These are phyloP conservation scores for Heliothis subflexa DNA, from an alignment of 1,140 invertebrate species.

Conservation along the genomic window DNA sequence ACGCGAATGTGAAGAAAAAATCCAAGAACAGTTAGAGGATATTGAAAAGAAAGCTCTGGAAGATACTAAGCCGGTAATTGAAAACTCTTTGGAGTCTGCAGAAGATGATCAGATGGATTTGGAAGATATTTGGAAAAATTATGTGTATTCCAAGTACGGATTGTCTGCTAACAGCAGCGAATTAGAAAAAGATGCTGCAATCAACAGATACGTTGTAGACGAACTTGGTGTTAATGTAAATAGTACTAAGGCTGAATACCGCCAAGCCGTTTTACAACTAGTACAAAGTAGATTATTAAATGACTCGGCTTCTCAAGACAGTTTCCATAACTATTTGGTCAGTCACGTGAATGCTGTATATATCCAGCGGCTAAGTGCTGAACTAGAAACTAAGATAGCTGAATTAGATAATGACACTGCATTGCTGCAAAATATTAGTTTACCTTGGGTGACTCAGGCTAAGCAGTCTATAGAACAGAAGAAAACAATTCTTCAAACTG, in stretches of 20 bases:
- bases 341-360: slow-evolving; percentile 65
- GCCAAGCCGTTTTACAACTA: slow-evolving; percentile 68
- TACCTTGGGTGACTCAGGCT: slow-evolving; percentile 61
- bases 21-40: slow-evolving; percentile 51
- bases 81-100: slow-evolving; percentile 63
- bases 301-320: slow-evolving; percentile 55
- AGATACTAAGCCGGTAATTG: slow-evolving; percentile 47
- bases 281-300: slow-evolving; percentile 70
- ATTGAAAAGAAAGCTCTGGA: slow-evolving; percentile 48
- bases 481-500: slow-evolving; percentile 64
- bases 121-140: slow-evolving; percentile 73
- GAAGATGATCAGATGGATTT: slow-evolving; percentile 67
- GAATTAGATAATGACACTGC: slow-evolving; percentile 64
- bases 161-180: slow-evolving; percentile 65
- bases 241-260: slow-evolving; percentile 72
- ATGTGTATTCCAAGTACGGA: slow-evolving; percentile 76
- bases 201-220: slow-evolving; percentile 70
- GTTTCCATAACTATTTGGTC: slow-evolving; percentile 65
- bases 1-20: slow-evolving; percentile 54
- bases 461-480: slow-evolving; percentile 67
- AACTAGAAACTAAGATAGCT: slow-evolving; percentile 55
- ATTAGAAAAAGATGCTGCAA: slow-evolving; percentile 67
- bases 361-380: slow-evolving; percentile 63
- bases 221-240: slow-evolving; percentile 70
- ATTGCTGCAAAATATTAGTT: slow-evolving; percentile 63